Conservation (phyloP, 2,797 vertebrate species). For the Oryzias sinensis region DNA sequence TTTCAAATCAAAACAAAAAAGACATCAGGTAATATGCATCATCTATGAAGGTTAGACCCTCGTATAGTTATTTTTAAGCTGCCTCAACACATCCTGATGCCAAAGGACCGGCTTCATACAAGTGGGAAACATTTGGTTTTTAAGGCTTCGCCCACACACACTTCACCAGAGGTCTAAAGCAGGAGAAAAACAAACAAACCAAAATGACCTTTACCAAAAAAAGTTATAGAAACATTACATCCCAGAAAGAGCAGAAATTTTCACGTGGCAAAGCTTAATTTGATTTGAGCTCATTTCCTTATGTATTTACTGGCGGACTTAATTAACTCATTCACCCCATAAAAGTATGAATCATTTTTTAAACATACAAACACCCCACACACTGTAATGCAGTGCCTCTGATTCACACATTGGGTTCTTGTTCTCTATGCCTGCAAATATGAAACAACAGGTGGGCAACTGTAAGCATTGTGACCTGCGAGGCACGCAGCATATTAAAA, state of each 20-base stretch:
- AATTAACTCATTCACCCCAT: neutral
- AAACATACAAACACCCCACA: conserved; percentile 8
- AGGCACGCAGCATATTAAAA: conserved; percentile 57
- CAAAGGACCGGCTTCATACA: too few relatives aligned
- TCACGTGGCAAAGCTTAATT: too few relatives aligned
- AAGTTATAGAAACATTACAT: too few relatives aligned
- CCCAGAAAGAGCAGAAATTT: too few relatives aligned
- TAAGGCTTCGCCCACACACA: too few relatives aligned
- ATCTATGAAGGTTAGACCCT: neutral
- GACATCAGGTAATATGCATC: neutral
- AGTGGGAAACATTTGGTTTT: too few relatives aligned
- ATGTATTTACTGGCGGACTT: neutral
- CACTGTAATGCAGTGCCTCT: neutral
- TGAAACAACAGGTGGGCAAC: conserved; percentile 58
- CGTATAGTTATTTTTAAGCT: neutral
- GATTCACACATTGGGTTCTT: conserved; percentile 6
- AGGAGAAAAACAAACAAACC: too few relatives aligned
- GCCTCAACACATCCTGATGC: too few relatives aligned
- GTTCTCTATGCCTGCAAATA: conserved; percentile 7
- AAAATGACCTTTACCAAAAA: too few relatives aligned
- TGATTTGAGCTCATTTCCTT: too few relatives aligned
- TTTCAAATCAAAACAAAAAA: conserved; percentile 2
- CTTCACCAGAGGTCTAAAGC: too few relatives aligned
- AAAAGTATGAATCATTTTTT: neutral
- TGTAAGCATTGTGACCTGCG: conserved; percentile 50